Evolutionary conservation across 2,888 invertebrate species (phyloP), one percentile per base, ranked within the genome.

Genomic region (Euclidia mi): DNA sequence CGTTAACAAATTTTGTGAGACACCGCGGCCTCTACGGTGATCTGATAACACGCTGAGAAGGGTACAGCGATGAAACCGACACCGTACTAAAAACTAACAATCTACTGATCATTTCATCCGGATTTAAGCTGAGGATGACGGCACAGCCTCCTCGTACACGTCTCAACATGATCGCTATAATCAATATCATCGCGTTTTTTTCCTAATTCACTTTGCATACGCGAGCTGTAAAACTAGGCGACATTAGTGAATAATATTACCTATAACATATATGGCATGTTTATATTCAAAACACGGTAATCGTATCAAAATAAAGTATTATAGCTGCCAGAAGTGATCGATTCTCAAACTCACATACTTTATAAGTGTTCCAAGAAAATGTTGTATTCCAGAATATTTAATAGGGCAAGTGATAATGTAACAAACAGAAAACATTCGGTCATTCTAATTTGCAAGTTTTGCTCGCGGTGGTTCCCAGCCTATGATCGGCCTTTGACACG

Each of bases 1-100:
- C 81, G 80, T 85, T 88, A 89, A 94, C 92, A 90, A 92, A 94
- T 92, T 91, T 92, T 83, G 82, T 84, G 83, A 85, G 89, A 85
- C 84, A 86, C 80, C 76, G 78, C 79, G 78, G 76, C 79, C 69
- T 75, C 79, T 81, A 83, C 82, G 81, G 84, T 82, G 90, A 91
- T 91, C 88, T 82, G 94, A 94, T 92, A 93, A 90, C 82, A 44
- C 65, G 69, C 73, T 91, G 92, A 92, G 89, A 88, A 91, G 92
- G 94, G 93, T 92, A 72, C 77, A 79, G 77, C 87, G 88, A 80
- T 89, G 90, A 91, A 92, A 91, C 85, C 88, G 82, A 91, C 91
- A 88, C 91, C 88, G 82, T 84, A 84, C 81, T 82, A 87, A 87
- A 90, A 90, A 88, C 84, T 89, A 88, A 88, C 81, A 84, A 85